Base-by-base conservation (phyloP, 2,113 vertebrate genomes). In the Puffinus mauretanicus region DNA sequence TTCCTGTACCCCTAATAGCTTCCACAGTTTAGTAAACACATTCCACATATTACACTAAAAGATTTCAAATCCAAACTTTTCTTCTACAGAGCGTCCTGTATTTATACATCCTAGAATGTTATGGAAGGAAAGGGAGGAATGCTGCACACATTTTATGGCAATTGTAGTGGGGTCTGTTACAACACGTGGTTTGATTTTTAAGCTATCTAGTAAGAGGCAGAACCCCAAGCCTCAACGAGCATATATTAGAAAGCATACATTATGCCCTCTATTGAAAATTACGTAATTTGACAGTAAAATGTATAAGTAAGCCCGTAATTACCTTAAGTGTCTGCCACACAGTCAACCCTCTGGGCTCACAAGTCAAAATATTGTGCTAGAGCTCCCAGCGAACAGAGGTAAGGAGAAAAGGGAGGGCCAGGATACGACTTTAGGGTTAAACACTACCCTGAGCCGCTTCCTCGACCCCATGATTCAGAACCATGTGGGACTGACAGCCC, bases 351-450 rank as follows among this genome's bases (percentile, higher is more conserved):
- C 87, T 58, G 49, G 91, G 93, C 71, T 94, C 85, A 91, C 76
- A 84, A 96, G 90, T 96, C 96, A 97, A 96, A 96, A 94, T 94
- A 96, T 95, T 93, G 67, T 95, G 77, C 67, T 87, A 89, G 70
- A 95, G 62, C 90, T 97, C 86, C 62, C 90, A 78, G 62, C 85
- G 72, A 91, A 70, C 26, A 70, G 81, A 67, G 29, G 51, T 5
- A 67, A 91, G 78, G 75, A 93, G 81, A 81, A 80, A 80, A 80
- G 58, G 81, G 80, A 95, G 81, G 76, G 61, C 83, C 86, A 65
- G 60, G 76, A 64, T 62, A 61, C 0, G 1, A 60, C 22, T 81
- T 94, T 36, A 65, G 61, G 71, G 71, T 70, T 96, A 82, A 96
- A 94, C 80, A 49, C 65, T 85, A 76, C 57, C n/a, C 55, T 82